Percentiles rank a stretch among this genome's conserved stretches.
Conservation (phyloP, 2,797 vertebrate genomes). For the Poeciliopsis infans region DNA sequence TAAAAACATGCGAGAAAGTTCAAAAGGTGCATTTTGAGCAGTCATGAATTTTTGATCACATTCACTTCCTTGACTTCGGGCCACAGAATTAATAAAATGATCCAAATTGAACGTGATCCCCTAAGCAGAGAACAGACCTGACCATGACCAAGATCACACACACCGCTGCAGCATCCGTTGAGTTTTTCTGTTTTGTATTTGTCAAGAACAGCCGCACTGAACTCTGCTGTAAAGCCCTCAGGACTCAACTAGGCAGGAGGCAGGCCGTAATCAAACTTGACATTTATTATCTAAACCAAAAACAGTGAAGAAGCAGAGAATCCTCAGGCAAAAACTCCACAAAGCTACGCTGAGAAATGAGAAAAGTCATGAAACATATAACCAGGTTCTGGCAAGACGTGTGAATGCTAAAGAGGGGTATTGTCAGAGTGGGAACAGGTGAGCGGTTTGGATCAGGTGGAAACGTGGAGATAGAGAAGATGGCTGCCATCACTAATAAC, state of each 20-base stretch:
- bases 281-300: constrained; percentile 1
- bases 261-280: constrained; percentile 1
- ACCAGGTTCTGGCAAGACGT: not conserved
- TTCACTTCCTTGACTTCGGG: not conserved
- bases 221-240: not conserved
- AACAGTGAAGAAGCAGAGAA: not conserved
- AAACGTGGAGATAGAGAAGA: not conserved
- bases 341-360: not conserved
- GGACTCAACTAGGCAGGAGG: not conserved
- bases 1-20: not conserved
- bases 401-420: not conserved
- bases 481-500: not conserved
- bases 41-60: not conserved
- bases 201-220: not conserved
- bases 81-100: not conserved
- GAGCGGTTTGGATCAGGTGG: not conserved
- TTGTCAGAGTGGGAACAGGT: not conserved
- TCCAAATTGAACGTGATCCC: not conserved
- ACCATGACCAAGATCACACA: not conserved
- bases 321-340: not conserved
- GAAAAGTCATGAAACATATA: not conserved
- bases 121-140: not conserved
- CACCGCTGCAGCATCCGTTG: not conserved
- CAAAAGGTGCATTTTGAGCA: not conserved
- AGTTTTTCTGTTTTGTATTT: not conserved